These are phyloP conservation scores for Hippocampus barbouri DNA, from an alignment of 2,113 vertebrate species.

Conservation along the genomic window DNA sequence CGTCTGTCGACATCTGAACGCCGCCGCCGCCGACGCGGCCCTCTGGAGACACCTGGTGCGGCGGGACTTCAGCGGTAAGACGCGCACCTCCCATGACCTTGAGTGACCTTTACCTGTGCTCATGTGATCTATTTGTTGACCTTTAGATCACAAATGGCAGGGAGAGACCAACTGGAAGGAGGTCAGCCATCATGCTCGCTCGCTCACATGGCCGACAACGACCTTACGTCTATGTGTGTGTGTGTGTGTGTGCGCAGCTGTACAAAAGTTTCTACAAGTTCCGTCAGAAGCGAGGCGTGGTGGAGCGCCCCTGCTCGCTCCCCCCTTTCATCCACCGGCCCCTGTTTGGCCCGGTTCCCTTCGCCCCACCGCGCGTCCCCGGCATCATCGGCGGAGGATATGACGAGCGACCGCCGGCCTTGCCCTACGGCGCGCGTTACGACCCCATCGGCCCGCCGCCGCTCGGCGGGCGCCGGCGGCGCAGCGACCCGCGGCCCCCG, in stretches of 20 bases:
- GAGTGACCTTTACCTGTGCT: neutral
- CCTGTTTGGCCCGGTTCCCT: constrained; percentile 33
- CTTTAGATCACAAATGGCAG: constrained; percentile 26
- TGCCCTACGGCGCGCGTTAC: constrained; percentile 50
- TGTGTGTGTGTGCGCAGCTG: constrained; percentile 47
- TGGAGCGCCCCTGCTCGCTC: neutral
- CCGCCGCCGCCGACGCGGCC: constrained; percentile 74
- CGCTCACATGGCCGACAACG: neutral
- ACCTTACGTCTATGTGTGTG: neutral
- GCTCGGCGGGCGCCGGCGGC: constrained; percentile 2
- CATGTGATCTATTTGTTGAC: neutral
- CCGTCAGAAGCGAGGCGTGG: neutral
- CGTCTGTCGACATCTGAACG: constrained; percentile 76
- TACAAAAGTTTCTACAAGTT: constrained; percentile 53
- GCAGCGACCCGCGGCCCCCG: constrained; percentile 2
- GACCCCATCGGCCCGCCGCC: constrained; percentile 50
- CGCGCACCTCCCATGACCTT: neutral
- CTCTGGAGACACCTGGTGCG: constrained; percentile 88
- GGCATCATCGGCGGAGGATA: constrained; percentile 74
- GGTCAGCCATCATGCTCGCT: constrained; percentile 44
- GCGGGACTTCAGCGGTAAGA: constrained; percentile 83
- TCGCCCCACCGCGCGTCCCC: constrained; percentile 51
- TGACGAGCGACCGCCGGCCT: constrained; percentile 52
- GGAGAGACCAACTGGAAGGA: constrained; percentile 70
- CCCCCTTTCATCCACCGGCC: neutral